Evolutionary conservation across 23 tunicate genomes (phyloP), one percentile per base, ranked within the genome.

Genomic region (Ascidia mentula): DNA sequence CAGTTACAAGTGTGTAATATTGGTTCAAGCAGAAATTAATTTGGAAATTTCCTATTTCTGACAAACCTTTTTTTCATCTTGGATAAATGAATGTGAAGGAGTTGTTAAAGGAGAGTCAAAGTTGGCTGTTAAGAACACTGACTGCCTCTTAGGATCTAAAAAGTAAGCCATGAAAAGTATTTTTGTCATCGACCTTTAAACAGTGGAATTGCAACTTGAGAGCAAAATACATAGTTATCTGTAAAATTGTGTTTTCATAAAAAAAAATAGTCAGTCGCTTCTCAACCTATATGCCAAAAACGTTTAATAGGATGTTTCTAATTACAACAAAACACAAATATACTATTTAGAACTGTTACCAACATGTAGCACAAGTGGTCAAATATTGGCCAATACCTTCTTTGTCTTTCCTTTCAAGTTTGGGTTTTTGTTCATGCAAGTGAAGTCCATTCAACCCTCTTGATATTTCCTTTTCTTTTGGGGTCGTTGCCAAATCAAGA

Each of bases 121-220:
- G 61, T 84, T 86, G 0, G 95, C 79, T 32, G 95, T 90, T 36
- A 90, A 38, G 80, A 90, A 90, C 40, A 90, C 86, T 31, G 92
- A 77, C 22, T 72, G 34, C 2, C 75, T 45, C 24, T 26, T 77
- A 4, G 37, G 59, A 31, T 46, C 79, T 78, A 69, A 17, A 70
- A 70, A 1, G 65, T 42, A 53, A 53, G 24, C 22, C 65, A 53
- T 6, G 22, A 3, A n/a, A n/a, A n/a, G 7, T 3, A 53, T 53
- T 53, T 5, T 5, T 53, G 65, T 53, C 65, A 26, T 5, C 13
- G 24, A 53, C 7, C 24, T 9, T 20, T 5, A 53, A 9, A 6
- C 22, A 53, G 7, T n/a, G n/a, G n/a, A n/a, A n/a, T n/a, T n/a
- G n/a, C n/a, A n/a, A n/a, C n/a, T n/a, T n/a, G n/a, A n/a, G n/a